A percentile compares a stretch with the other conserved stretches of the same genome.
Evolutionary conservation across 2,113 vertebrate genomes (phyloP).

Genomic region (Ictidomys tridecemlineatus): DNA sequence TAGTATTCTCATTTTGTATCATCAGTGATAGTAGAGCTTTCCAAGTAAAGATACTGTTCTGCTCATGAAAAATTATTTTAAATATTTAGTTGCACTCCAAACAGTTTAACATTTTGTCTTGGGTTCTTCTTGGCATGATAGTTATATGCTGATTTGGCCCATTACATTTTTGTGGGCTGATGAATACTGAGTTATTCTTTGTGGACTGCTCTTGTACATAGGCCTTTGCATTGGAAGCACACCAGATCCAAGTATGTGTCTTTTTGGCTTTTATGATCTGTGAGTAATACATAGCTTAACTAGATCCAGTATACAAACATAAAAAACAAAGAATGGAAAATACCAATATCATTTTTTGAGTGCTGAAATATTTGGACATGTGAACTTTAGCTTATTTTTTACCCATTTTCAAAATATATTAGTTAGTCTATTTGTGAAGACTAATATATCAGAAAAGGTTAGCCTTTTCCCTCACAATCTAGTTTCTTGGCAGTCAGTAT

Average conservation of each 20-base stretch:
- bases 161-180: conserved; percentile 61
- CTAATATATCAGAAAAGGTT: neutral
- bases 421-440: neutral
- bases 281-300: conserved; percentile 39
- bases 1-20: neutral
- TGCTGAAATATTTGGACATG: neutral
- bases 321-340: conserved; percentile 40
- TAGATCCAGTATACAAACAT: conserved; percentile 12
- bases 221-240: conserved; percentile 34
- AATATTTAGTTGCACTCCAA: conserved; percentile 38
- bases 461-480: conserved; percentile 15
- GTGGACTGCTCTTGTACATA: neutral
- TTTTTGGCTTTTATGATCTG: conserved; percentile 51
- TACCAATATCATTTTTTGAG: neutral
- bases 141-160: neutral
- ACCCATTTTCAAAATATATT: neutral
- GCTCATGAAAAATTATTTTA: conserved; percentile 4
- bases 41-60: neutral
- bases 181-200: conserved; percentile 19
- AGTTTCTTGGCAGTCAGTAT: neutral
- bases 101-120: conserved; percentile 8
- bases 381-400: neutral
- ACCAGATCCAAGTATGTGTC: conserved; percentile 55
- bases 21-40: neutral
- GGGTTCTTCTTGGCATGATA: conserved; percentile 11